phyloP scores from a whole-genome alignment of 1,140 invertebrate species.

The Lucilia sericata region DNA sequence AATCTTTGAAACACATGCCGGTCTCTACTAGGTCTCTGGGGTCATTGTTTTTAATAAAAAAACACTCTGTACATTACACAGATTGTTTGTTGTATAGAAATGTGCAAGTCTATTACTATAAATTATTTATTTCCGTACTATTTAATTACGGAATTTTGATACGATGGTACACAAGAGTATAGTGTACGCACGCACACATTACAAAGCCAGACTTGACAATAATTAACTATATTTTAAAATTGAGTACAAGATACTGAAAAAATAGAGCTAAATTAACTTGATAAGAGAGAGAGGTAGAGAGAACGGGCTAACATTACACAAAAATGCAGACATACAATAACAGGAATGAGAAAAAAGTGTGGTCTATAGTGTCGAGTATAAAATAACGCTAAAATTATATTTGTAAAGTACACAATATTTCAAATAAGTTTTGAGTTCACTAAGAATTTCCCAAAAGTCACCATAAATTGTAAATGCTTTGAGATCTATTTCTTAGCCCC shows the following conservation, averaged over 20 bases:
- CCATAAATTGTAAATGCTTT: no score
- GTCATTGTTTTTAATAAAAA: neutral
- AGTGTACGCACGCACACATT: neutral
- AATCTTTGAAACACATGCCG: neutral
- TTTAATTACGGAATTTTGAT: slow-evolving; percentile 39
- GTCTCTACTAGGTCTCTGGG: neutral
- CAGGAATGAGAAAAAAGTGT: neutral
- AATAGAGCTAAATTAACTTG: neutral
- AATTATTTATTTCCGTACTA: slow-evolving; percentile 44
- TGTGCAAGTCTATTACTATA: slow-evolving; percentile 38
- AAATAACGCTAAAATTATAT: no score
- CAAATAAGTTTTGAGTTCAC: no score
- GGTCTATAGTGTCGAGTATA: neutral
- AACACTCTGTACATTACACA: neutral
- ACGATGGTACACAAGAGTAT: slow-evolving; percentile 20
- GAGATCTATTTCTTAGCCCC: no score
- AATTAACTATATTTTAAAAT: neutral
- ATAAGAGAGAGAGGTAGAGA: neutral
- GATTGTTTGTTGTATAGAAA: slow-evolving; percentile 21
- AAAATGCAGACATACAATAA: neutral
- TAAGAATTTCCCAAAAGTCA: no score
- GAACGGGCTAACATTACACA: neutral
- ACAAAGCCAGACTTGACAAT: slow-evolving; percentile 25
- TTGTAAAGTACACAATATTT: no score
- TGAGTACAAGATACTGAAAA: neutral